A percentile compares a stretch with the other conserved stretches of the same genome.
These are phyloP conservation scores for Tetrao urogallus DNA, from an alignment of 2,113 vertebrate genomes.

Conservation along the genomic window DNA sequence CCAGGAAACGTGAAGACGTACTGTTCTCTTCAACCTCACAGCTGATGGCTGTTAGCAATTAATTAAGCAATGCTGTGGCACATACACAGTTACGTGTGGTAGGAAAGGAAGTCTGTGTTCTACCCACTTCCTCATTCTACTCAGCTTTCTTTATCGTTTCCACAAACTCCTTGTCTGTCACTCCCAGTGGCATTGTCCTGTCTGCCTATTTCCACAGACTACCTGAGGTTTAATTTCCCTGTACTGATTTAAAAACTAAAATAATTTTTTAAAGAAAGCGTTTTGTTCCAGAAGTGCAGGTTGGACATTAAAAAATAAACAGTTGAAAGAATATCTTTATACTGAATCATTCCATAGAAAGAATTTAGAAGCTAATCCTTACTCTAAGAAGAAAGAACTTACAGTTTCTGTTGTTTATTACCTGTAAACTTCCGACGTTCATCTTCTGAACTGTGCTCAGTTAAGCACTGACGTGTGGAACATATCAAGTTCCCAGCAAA, in stretches of 20 bases:
- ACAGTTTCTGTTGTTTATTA: conserved; percentile 29
- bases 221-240: neutral
- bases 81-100: rapidly evolving
- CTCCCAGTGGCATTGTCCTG: neutral
- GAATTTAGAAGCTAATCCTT: neutral
- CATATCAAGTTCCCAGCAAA: conserved; percentile 91
- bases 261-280: neutral
- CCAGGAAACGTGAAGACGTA: neutral
- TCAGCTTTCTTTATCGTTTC: neutral
- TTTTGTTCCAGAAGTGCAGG: neutral
- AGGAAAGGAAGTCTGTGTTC: neutral
- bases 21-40: neutral
- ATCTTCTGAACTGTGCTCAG: conserved; percentile 81
- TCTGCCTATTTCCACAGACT: neutral
- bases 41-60: neutral
- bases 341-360: neutral
- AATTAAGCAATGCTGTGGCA: neutral
- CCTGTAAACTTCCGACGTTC: conserved; percentile 87
- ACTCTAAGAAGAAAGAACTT: neutral
- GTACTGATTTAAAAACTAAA: too few relatives aligned
- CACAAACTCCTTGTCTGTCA: neutral
- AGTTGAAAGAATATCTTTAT: neutral
- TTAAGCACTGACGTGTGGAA: conserved; percentile 87
- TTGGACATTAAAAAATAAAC: neutral
- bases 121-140: neutral